Evolutionary conservation across 2,113 vertebrate genomes (phyloP), one percentile per base, ranked within the genome.

Genomic region (Bucco capensis): DNA sequence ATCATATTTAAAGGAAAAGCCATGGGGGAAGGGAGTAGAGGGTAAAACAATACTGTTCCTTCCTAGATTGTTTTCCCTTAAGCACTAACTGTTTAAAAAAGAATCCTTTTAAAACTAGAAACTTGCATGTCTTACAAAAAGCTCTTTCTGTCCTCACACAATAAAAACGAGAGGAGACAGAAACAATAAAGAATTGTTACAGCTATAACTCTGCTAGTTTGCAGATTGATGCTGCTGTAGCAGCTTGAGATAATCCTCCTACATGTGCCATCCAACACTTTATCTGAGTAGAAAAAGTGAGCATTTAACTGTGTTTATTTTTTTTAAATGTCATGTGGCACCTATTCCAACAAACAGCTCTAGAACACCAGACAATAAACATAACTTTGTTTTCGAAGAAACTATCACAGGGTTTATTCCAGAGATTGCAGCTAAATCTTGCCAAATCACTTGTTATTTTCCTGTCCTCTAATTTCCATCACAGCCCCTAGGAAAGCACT

Each of bases 1-100:
- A 92, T 73, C 80, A 84, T 96, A 86, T 84, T 94, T 94, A 87
- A 96, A 93, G 77, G 66, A 86, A 92, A 80, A 94, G 73, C 49
- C 74, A 70, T 35, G 66, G 86, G 80, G 88, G 77, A 81, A 88
- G 90, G 92, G 77, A 92, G 6, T 9, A 74, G 74, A 67, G 54
- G 62, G 67, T 19, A 49, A 89, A 92, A 86, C 2, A 3, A 82
- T 65, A 69, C 40, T 81, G 49, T 62, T 92, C 73, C 76, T 86
- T 90, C 56, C 46, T 58, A 69, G 37, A 57, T 12, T n/a, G 40
- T 30, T 75, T 86, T 92, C 62, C 70, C 42, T 92, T 58, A 74
- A 89, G 33, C 35, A 77, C 44, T 57, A 85, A 61, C 50, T 75
- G n/a, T 31, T 86, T 51, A 18, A 60, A 85, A 79, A 80, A 61